A percentile compares a stretch with the other conserved stretches of the same genome.
These are phyloP conservation scores for Xiphorhynchus erythropygius DNA, from an alignment of 2,797 vertebrate genomes.

Conservation along the genomic window DNA sequence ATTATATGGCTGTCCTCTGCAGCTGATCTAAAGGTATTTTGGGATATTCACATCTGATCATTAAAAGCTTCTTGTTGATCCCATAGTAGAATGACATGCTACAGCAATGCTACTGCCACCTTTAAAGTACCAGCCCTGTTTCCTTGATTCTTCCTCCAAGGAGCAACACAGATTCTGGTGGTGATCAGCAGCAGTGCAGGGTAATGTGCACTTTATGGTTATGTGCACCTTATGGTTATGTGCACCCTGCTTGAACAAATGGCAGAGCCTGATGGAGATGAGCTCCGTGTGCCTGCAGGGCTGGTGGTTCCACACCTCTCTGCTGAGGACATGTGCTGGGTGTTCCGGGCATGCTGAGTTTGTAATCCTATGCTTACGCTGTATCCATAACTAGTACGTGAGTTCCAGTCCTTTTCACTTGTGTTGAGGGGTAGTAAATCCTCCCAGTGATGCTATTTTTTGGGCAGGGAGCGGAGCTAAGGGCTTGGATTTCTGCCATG, in stretches of 20 bases:
- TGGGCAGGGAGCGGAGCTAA: background rate
- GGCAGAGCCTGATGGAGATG: background rate
- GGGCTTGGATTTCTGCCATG: background rate
- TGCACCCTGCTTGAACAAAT: background rate
- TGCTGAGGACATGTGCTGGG: rapidly evolving
- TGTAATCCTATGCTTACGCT: background rate
- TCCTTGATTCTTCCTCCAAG: background rate
- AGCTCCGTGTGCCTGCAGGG: background rate
- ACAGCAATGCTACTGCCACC: rapidly evolving
- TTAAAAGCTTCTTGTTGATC: background rate
- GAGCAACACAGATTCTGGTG: rapidly evolving
- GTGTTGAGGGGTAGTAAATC: background rate
- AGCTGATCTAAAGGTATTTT: background rate
- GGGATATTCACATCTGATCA: background rate
- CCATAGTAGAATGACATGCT: rapidly evolving
- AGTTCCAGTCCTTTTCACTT: background rate
- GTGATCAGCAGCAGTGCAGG: background rate
- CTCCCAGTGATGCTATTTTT: background rate
- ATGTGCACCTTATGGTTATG: rapidly evolving
- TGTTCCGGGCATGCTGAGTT: background rate
- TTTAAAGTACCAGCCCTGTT: rapidly evolving
- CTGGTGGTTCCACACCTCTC: background rate
- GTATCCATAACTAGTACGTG: background rate
- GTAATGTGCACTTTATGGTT: rapidly evolving
- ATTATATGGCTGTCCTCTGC: background rate